These are phyloP conservation scores for Tridacna crocea DNA, from an alignment of 2,888 invertebrate species.

Conservation along the genomic window DNA sequence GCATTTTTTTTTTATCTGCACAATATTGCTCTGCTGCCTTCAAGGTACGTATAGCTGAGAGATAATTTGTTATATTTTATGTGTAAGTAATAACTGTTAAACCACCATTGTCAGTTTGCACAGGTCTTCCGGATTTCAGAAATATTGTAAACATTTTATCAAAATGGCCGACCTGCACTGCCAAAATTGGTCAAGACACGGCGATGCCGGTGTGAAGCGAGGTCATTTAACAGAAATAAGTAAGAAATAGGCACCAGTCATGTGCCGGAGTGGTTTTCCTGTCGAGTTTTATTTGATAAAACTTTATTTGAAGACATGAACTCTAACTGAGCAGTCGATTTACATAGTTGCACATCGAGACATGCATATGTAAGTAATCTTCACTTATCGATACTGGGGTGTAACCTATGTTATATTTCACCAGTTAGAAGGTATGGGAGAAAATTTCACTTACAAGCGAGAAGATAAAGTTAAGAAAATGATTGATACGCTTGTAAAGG, in stretches of 20 bases:
- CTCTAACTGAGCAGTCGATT: neutral
- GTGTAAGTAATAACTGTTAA: neutral
- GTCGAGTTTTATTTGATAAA: neutral
- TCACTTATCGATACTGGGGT: slow-evolving; percentile 1
- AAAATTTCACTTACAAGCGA: too few species aligned
- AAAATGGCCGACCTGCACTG: slow-evolving; percentile 32
- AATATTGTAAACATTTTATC: slow-evolving; percentile 28
- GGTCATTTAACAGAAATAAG: neutral
- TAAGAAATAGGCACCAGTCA: neutral
- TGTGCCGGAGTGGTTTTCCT: too few species aligned
- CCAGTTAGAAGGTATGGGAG: too few species aligned
- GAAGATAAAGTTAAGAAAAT: too few species aligned
- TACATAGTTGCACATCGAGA: neutral
- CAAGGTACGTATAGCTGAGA: neutral
- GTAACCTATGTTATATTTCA: neutral
- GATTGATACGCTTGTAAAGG: too few species aligned
- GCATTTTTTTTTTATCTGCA: slow-evolving; percentile 10
- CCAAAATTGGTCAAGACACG: slow-evolving; percentile 31
- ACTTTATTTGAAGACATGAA: neutral
- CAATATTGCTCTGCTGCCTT: neutral
- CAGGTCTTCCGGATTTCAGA: slow-evolving; percentile 4
- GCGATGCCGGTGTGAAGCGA: neutral
- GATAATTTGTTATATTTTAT: neutral
- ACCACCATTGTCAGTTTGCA: neutral
- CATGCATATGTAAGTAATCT: neutral